Evolutionary conservation across 2,888 invertebrate genomes (phyloP).

Genomic region (Sinotaia quadrata): DNA sequence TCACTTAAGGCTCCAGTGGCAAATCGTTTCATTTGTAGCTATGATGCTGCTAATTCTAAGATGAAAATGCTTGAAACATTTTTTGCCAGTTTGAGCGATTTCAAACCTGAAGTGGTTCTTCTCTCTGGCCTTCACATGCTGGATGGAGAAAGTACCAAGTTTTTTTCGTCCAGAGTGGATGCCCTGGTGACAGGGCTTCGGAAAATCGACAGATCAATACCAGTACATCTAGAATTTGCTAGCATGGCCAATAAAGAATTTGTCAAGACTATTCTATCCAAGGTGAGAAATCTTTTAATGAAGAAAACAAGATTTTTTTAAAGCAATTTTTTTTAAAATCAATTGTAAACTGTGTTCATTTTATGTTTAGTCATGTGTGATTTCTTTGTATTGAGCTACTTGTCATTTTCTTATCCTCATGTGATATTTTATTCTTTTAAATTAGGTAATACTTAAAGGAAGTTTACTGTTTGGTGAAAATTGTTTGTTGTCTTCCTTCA

Average conservation of each 20-base stretch:
- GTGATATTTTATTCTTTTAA: too few species aligned
- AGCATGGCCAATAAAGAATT: slow-evolving; percentile 71
- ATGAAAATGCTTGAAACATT: slow-evolving; percentile 69
- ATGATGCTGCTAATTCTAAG: slow-evolving; percentile 71
- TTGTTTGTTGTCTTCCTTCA: slow-evolving; percentile 43
- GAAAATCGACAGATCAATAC: slow-evolving; percentile 64
- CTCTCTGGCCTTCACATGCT: slow-evolving; percentile 72
- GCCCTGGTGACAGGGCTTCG: slow-evolving; percentile 65
- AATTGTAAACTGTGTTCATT: too few species aligned
- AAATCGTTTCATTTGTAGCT: slow-evolving; percentile 73
- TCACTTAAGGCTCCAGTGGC: slow-evolving; percentile 70
- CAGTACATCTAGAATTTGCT: slow-evolving; percentile 73
- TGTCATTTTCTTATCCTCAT: too few species aligned
- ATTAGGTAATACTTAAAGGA: too few species aligned
- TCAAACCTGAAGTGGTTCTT: slow-evolving; percentile 71
- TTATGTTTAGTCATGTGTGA: too few species aligned
- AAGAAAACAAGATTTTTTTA: too few species aligned
- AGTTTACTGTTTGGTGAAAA: not conserved
- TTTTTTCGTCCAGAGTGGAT: slow-evolving; percentile 56
- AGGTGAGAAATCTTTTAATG: too few species aligned
- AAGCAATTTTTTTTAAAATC: too few species aligned
- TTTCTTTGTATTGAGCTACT: too few species aligned
- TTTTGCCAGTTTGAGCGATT: slow-evolving; percentile 68
- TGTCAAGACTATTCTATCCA: slow-evolving; percentile 66
- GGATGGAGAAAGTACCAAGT: slow-evolving; percentile 65